Evolutionary conservation across 2,888 invertebrate genomes (phyloP).

Genomic region (Bombylius major): DNA sequence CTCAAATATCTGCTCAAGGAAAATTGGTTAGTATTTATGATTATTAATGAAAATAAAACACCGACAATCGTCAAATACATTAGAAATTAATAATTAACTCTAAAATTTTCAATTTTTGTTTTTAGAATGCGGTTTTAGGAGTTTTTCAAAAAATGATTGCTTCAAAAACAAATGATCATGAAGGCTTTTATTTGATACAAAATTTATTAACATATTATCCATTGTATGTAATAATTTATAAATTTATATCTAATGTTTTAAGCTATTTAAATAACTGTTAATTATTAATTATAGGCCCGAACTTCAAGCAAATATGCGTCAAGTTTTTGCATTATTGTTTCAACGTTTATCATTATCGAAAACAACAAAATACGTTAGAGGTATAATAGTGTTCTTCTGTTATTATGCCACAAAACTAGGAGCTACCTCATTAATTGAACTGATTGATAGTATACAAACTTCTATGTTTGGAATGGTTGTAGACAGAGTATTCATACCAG

Average conservation of each 20-base stretch:
- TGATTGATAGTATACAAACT: conserved; percentile 73
- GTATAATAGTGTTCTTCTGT: conserved; percentile 81
- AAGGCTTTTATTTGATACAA: conserved; percentile 87
- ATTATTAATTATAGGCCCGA: conserved; percentile 45
- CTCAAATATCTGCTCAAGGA: conserved; percentile 53
- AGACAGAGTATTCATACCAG: conserved; percentile 75
- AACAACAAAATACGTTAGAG: conserved; percentile 88
- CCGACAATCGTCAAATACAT: too few relatives aligned
- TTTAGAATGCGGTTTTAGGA: conserved; percentile 68
- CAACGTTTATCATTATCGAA: conserved; percentile 85
- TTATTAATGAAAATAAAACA: too few relatives aligned
- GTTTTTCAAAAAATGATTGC: conserved; percentile 95
- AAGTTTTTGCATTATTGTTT: conserved; percentile 85
- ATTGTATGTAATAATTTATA: conserved; percentile 43
- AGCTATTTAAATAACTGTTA: not conserved
- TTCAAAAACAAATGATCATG: conserved; percentile 89
- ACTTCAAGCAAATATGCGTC: conserved; percentile 65
- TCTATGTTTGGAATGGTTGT: conserved; percentile 95
- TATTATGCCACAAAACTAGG: conserved; percentile 75
- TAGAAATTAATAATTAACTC: too few relatives aligned
- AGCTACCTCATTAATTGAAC: conserved; percentile 56
- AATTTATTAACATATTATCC: conserved; percentile 74
- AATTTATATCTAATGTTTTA: not conserved
- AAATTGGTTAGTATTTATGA: conserved; percentile 48
- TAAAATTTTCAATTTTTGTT: conserved; percentile 21